Conservation (phyloP, 92 coral and sea anemone species). For the Palythoa grandis region DNA sequence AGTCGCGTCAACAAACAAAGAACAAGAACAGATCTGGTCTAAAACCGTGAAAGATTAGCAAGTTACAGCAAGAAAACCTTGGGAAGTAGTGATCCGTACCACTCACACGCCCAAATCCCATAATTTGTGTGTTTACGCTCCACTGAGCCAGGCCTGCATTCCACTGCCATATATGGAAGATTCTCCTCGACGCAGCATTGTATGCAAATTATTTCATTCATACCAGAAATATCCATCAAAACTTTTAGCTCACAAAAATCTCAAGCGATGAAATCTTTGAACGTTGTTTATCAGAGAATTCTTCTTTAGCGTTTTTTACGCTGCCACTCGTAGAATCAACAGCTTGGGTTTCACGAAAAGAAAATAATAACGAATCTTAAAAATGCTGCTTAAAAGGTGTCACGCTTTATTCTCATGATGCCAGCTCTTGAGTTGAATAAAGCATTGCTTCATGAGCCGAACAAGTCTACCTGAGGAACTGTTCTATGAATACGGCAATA, state of each 20-base stretch:
- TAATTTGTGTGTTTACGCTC: constrained; percentile 41
- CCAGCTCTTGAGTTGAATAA: background rate
- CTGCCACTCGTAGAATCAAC: background rate
- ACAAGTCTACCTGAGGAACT: background rate
- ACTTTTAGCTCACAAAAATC: constrained; percentile 9
- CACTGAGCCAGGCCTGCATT: constrained; percentile 70
- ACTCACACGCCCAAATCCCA: constrained; percentile 70
- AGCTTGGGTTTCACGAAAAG: background rate
- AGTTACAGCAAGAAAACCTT: constrained; percentile 15
- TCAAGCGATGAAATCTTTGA: constrained; percentile 19
- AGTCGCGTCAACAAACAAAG: constrained; percentile 56
- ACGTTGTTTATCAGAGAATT: constrained; percentile 6
- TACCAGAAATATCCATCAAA: constrained; percentile 28
- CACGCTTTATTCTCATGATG: constrained; percentile 2
- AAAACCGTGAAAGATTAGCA: constrained; percentile 24
- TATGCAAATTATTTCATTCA: constrained; percentile 41
- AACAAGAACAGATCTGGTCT: constrained; percentile 49
- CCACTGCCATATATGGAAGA: constrained; percentile 87
- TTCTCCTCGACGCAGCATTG: constrained; percentile 33
- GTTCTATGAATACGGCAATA: background rate
- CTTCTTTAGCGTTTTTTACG: background rate
- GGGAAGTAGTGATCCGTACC: constrained; percentile 44
- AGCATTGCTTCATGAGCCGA: background rate
- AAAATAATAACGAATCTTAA: background rate
- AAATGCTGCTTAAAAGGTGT: background rate